These are phyloP conservation scores for Xylocampa areola DNA, from an alignment of 2,888 invertebrate genomes.

Conservation along the genomic window DNA sequence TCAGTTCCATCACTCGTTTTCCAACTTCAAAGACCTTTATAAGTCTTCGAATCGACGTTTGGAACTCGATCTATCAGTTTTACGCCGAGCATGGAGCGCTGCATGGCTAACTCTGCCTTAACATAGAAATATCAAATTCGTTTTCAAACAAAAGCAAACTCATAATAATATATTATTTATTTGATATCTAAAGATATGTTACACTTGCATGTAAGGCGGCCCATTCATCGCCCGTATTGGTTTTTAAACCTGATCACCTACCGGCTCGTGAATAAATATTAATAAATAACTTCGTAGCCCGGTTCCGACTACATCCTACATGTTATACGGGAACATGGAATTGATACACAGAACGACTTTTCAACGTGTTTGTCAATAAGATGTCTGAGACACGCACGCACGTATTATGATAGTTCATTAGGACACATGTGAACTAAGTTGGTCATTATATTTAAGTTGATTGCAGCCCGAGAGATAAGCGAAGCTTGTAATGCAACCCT, in stretches of 20 bases:
- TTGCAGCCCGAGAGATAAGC: too few relatives aligned
- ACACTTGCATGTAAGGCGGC: conserved; percentile 4
- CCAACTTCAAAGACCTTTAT: too few relatives aligned
- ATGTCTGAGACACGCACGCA: too few relatives aligned
- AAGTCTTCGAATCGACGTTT: too few relatives aligned
- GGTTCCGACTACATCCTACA: conserved; percentile 31
- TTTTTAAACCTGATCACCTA: conserved; percentile 52
- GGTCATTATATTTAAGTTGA: too few relatives aligned
- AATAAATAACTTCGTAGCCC: conserved; percentile 33
- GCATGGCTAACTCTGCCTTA: too few relatives aligned
- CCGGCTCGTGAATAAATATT: conserved; percentile 34
- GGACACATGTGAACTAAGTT: too few relatives aligned
- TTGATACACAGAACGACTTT: conserved; percentile 13
- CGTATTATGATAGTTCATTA: too few relatives aligned
- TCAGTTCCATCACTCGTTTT: too few relatives aligned
- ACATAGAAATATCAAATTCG: neutral
- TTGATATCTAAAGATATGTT: conserved; percentile 8
- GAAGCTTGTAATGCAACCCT: too few relatives aligned
- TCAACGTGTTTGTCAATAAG: conserved; percentile 22
- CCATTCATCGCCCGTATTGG: conserved; percentile 21
- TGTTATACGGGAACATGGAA: conserved; percentile 10
- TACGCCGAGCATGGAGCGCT: too few relatives aligned
- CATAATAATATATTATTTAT: conserved; percentile 3
- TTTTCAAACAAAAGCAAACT: conserved; percentile 4
- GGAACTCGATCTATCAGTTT: too few relatives aligned